phyloP scores from a whole-genome alignment of 2,113 vertebrate genomes.

The Trichomycterus rosablanca region DNA sequence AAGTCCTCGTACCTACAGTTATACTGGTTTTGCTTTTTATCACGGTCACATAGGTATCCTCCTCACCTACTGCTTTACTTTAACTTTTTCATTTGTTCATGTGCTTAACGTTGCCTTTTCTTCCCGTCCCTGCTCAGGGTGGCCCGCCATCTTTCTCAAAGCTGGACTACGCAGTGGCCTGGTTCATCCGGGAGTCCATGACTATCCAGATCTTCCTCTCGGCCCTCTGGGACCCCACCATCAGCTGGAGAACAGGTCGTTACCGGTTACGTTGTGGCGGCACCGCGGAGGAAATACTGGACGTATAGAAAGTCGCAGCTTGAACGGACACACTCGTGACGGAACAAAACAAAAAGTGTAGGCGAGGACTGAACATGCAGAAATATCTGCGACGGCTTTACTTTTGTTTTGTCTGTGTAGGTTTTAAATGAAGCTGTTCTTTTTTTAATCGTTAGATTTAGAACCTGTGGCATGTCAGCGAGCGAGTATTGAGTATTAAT shows the following conservation, averaged over 20 bases:
- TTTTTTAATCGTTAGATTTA: slow-evolving; percentile 31
- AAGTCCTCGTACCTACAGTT: too few species aligned
- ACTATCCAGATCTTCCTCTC: slow-evolving; percentile 98
- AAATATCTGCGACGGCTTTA: neutral
- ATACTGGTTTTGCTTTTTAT: too few species aligned
- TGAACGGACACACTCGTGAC: slow-evolving; percentile 2
- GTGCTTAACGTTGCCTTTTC: neutral
- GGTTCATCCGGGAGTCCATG: slow-evolving; percentile 99
- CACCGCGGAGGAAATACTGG: slow-evolving; percentile 94
- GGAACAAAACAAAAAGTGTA: neutral
- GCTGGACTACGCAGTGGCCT: slow-evolving; percentile 95
- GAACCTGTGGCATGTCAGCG: slow-evolving; percentile 18
- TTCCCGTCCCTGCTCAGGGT: slow-evolving; percentile 58
- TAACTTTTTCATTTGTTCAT: too few species aligned
- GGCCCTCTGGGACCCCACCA: slow-evolving; percentile 95
- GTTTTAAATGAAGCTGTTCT: slow-evolving; percentile 22
- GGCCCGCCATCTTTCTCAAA: slow-evolving; percentile 88
- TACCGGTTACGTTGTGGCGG: slow-evolving; percentile 94
- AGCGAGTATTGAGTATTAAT: slow-evolving; percentile 34
- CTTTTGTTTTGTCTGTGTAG: slow-evolving; percentile 8
- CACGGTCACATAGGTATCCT: too few species aligned
- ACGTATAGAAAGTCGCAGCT: slow-evolving; percentile 72
- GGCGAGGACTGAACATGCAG: slow-evolving; percentile 1
- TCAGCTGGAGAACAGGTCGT: slow-evolving; percentile 96
- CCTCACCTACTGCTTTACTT: too few species aligned